Percentiles rank a stretch among this genome's conserved stretches.
phyloP scores from a whole-genome alignment of 2,888 invertebrate genomes.

The Leucophenga maculata region DNA sequence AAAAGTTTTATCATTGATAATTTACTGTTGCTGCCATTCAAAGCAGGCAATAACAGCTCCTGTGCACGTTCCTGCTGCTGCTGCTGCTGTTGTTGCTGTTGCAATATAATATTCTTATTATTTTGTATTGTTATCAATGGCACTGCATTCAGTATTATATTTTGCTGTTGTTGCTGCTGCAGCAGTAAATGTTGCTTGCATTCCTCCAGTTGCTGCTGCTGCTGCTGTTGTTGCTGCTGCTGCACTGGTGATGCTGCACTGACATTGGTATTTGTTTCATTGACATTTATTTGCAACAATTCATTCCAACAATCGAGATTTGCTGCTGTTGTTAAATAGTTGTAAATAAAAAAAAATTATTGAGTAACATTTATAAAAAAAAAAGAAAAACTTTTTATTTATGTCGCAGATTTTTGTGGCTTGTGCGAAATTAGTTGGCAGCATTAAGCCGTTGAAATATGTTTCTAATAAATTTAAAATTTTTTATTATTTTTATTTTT shows the following conservation, averaged over 20 bases:
- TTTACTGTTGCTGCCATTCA: conserved; percentile 33
- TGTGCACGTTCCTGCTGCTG: conserved; percentile 45
- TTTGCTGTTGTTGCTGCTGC: conserved; percentile 56
- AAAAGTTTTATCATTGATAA: conserved; percentile 53
- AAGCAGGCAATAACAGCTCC: conserved; percentile 44
- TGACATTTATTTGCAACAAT: conserved; percentile 66
- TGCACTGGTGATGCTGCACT: conserved; percentile 43
- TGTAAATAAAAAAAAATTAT: conserved; percentile 8
- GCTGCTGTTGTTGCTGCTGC: conserved; percentile 42
- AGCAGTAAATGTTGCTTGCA: conserved; percentile 50
- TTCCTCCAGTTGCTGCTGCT: conserved; percentile 45
- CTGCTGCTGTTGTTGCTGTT: conserved; percentile 47
- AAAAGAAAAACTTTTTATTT: neutral
- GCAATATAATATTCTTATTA: conserved; percentile 61
- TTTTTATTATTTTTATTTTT: neutral
- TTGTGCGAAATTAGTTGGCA: neutral
- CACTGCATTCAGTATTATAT: conserved; percentile 66
- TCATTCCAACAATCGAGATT: conserved; percentile 71
- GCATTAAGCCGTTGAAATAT: conserved; percentile 20
- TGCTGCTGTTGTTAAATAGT: conserved; percentile 51
- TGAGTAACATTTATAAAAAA: neutral
- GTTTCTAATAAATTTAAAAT: neutral
- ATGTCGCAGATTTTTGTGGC: neutral
- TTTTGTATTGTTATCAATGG: conserved; percentile 69
- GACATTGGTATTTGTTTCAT: conserved; percentile 49